Evolutionary conservation across 2,888 invertebrate species (phyloP), one percentile per base, ranked within the genome.

Genomic region (Neoascia interrupta): DNA sequence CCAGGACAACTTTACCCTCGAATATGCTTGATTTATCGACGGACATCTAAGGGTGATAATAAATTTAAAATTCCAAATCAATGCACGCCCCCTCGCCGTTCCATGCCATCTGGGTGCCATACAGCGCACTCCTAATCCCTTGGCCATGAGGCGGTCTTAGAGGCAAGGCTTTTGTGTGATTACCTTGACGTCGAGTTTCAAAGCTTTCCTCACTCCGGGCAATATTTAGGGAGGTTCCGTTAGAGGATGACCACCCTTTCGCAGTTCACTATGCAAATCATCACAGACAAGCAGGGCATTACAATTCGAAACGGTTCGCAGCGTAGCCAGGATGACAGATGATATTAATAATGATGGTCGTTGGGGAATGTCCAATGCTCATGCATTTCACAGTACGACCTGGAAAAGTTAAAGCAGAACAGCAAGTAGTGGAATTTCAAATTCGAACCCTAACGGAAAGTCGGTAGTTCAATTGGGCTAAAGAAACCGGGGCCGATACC

Each of bases 101-200:
- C 37, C 15, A 15, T 51, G 53, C 64, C 39, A 49, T 34, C 28
- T 34, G n/a, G n/a, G n/a, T n/a, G n/a, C n/a, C n/a, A n/a, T n/a
- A 43, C 53, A 68, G n/a, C n/a, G n/a, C n/a, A n/a, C n/a, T n/a
- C n/a, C 34, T 53, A 36, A 63, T 63, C 61, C 58, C 11, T 31
- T 28, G 60, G 63, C 64, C 72, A 72, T 72, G 64, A 58, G 36
- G 51, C 28, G 26, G 23, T 64, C 58, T 53, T 58, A 23, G 43
- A 39, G 64, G 75, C 43, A 54, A 39, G 43, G 54, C 45, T 64
- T 64, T 64, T 58, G 76, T 76, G 76, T 72, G 70, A 76, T 72
- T 76, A 76, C 76, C 76, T 76, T 72, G 72, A 72, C 72, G 72
- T 43, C 45, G 64, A 72, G 64, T 72, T 58, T n/a, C 45, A 76